Base-by-base conservation (phyloP, 2,113 vertebrate genomes). In the Himantopus leucocephalus region DNA sequence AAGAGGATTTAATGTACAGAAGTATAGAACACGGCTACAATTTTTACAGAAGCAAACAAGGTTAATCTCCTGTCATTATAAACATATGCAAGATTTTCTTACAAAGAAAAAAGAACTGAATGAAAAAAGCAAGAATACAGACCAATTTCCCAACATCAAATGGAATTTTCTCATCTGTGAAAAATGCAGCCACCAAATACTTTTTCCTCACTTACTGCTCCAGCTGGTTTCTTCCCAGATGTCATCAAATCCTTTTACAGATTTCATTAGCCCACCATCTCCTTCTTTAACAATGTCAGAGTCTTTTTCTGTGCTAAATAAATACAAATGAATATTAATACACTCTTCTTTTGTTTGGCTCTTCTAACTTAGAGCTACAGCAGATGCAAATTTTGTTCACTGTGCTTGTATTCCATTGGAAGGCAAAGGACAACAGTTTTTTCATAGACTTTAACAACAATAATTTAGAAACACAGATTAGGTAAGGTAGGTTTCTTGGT, bases 301-400 rank as follows among this genome's bases (percentile, higher is more conserved):
- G 30, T 90, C 48, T 41, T 94, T 63, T 86, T 87, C 78, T 76
- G 45, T 85, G 75, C 91, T 94, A 94, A 93, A 76, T 78, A 94
- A 86, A 82, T 88, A 90, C 85, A 78, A 95, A 89, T 89, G 24
- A 93, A 89, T 95, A 88, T 92, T 92, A 90, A 95, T 96, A 67
- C 19, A 41, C 30, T 72, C 24, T 80, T 85, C 70, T 92, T 92
- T 93, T 92, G 74, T 96, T 95, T 95, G 67, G 68, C 45, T 92
- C 55, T 41, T 79, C 21, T 68, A 76, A 77, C 19, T 68, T 16
- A 82, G 53, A 78, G 41, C 50, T 70, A 52, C 20, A 50, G 74
- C 45, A 71, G 24, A 90, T 58, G 45, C 43, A 76, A 47, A 72
- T 96, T 68, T 76, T 68, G 15, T 60, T 92, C 59, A 18, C 23